Evolutionary conservation across 1,140 invertebrate species (phyloP), one percentile per base, ranked within the genome.

Genomic region (Lysiphlebus fabarum): DNA sequence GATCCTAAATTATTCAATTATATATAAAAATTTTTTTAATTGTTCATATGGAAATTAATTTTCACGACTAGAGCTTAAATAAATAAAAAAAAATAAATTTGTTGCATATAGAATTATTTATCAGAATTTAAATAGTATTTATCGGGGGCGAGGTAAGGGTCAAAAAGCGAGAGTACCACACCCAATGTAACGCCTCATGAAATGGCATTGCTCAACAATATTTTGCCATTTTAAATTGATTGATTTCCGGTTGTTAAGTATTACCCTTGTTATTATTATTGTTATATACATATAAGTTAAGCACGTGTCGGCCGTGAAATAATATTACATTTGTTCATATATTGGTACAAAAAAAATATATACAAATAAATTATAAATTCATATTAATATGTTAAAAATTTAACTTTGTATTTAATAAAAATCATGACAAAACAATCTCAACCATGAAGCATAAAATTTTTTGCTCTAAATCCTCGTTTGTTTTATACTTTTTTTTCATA

Each of bases 241-340:
- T 44, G 58, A 60, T 60, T 60, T 60, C 58, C 53, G 53, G 58
- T 37, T 60, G 53, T 14, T 60, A 44, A 53, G 58, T 47, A 53
- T 60, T 17, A 3, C 17, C 3, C 1, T 17, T 17, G 3, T 17
- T 17, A 17, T 17, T 17, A 36, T 33, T 51, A 36, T 17, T 17
- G 38, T 40, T 26, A 33, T 51, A 51, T 11, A 45, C 53, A 55
- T 53, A 45, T 53, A 44, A 43, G 53, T 60, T 34, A 41, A 26
- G 58, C 58, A 60, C 58, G 58, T 60, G 58, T 53, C 58, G 53
- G 53, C 53, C 53, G 58, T 55, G 45, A 60, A 59, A 59, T 59
- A 26, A 45, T 17, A 59, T 44, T 53, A 51, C 50, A 38, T 45
- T 45, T 14, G 33, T 17, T 33, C 37, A 47, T 36, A 47, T 36